Evolutionary conservation across 2,113 vertebrate species (phyloP).

Genomic region (Burhinus bistriatus): DNA sequence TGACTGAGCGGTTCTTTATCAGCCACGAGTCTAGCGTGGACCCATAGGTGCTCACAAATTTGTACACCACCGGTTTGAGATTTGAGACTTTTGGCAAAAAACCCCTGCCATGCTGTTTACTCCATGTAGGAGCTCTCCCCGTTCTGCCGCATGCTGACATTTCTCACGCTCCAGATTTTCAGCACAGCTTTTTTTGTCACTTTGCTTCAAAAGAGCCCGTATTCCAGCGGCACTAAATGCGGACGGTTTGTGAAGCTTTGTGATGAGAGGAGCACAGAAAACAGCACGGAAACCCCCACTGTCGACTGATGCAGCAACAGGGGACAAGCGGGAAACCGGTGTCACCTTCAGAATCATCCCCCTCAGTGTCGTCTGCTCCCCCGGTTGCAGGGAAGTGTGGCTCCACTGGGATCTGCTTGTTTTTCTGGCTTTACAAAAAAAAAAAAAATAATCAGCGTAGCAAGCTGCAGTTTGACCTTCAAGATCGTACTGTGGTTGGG

Average conservation of each 20-base stretch:
- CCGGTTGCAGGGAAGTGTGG: rapidly evolving
- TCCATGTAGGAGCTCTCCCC: rapidly evolving
- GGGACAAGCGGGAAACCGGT: neutral
- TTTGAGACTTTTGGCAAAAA: neutral
- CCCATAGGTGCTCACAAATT: rapidly evolving
- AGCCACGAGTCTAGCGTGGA: neutral
- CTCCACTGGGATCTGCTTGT: neutral
- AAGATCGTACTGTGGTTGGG: neutral
- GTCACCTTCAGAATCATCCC: neutral
- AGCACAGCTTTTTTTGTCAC: neutral
- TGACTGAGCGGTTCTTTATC: neutral
- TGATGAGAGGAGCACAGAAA: neutral
- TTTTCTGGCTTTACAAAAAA: neutral
- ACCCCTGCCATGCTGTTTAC: rapidly evolving
- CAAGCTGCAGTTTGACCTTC: neutral
- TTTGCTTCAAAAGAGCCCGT: neutral
- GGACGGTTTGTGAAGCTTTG: neutral
- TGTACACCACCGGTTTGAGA: too few relatives aligned
- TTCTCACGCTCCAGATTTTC: neutral
- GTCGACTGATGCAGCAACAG: neutral
- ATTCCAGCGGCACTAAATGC: rapidly evolving
- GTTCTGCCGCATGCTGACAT: neutral
- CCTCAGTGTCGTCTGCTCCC: rapidly evolving
- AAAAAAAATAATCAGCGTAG: neutral
- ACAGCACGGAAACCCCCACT: neutral